Conservation (phyloP, 2,113 vertebrate species). For the Clupea harengus region DNA sequence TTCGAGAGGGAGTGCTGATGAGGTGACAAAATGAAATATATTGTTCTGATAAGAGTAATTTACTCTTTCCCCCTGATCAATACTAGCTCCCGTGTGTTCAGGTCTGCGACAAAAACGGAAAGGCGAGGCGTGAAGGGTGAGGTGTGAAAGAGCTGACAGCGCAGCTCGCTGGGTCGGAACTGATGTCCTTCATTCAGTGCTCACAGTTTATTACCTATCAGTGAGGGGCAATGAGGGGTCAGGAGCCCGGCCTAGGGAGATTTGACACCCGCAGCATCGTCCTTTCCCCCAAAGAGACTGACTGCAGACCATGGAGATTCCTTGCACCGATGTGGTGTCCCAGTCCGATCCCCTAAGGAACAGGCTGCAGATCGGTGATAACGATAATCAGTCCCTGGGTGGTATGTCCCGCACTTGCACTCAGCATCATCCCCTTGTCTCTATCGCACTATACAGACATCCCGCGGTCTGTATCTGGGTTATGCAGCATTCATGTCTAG, state of each 20-base stretch:
- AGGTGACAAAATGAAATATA: neutral
- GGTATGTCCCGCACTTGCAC: neutral
- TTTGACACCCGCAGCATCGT: constrained; percentile 37
- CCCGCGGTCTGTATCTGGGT: constrained; percentile 5
- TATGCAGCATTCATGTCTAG: constrained; percentile 7
- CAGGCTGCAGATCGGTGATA: neutral
- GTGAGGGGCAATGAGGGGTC: constrained; percentile 58
- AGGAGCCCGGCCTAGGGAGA: constrained; percentile 55
- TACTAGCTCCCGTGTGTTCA: neutral
- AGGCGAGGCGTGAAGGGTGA: constrained; percentile 20
- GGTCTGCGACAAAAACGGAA: neutral
- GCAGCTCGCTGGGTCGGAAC: constrained; percentile 35
- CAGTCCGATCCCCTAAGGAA: neutral
- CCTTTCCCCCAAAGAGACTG: constrained; percentile 3
- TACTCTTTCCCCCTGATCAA: neutral
- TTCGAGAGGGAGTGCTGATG: neutral
- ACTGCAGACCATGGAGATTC: neutral
- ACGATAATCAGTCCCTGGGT: neutral
- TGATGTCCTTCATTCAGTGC: constrained; percentile 42
- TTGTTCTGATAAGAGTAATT: neutral
- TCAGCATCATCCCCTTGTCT: constrained; percentile 43
- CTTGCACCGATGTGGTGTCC: too few relatives aligned
- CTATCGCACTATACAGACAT: constrained; percentile 5
- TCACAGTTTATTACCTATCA: constrained; percentile 61
- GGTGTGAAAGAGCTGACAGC: constrained; percentile 31